phyloP scores from a whole-genome alignment of 1,140 invertebrate species.

The Notospermus geniculatus region DNA sequence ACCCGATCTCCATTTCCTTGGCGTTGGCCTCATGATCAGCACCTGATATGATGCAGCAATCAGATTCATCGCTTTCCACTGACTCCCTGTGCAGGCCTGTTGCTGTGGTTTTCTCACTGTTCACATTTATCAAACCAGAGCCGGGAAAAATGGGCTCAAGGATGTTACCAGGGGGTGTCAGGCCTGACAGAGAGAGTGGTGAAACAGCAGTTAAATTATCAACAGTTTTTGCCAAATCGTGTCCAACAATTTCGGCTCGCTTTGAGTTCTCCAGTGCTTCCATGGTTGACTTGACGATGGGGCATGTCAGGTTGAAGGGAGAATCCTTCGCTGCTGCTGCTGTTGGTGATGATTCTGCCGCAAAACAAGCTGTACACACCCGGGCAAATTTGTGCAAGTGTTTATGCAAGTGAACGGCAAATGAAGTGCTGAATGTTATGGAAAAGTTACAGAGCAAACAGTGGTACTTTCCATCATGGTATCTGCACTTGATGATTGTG shows the following conservation, averaged over 20 bases:
- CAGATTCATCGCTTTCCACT: too few relatives aligned
- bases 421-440: background rate
- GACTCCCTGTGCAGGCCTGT: too few relatives aligned
- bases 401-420: conserved; percentile 7
- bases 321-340: background rate
- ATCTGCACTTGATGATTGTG: background rate
- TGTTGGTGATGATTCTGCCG: background rate
- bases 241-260: background rate
- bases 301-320: conserved; percentile 29
- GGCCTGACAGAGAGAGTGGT: background rate
- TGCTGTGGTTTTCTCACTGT: background rate
- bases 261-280: background rate
- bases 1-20: too few relatives aligned
- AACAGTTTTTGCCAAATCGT: background rate
- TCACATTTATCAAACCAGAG: background rate
- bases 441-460: background rate
- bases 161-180: background rate
- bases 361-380: background rate
- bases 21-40: too few relatives aligned
- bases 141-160: background rate
- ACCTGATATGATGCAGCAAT: too few relatives aligned
- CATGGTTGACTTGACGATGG: conserved; percentile 31
- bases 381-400: background rate
- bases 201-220: background rate
- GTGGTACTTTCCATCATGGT: background rate